phyloP scores from a whole-genome alignment of 64 coral and sea anemone species.

The Trachythela sp. region DNA sequence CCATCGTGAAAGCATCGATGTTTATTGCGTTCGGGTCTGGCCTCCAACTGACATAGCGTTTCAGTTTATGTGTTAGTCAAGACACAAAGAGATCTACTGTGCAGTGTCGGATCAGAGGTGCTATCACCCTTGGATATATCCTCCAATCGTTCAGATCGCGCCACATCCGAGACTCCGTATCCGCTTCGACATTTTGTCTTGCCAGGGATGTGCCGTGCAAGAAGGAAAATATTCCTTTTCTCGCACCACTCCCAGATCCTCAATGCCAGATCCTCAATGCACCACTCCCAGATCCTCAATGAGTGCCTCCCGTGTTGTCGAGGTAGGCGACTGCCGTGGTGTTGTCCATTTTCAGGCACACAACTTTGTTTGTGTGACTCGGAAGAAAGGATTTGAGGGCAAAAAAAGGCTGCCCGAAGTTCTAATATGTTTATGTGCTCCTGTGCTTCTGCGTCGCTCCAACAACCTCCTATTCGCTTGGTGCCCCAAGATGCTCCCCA shows the following conservation, averaged over 20 bases:
- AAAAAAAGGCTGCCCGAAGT: not conserved
- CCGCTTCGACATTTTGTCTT: constrained; percentile 11
- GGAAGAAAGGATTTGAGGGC: not conserved
- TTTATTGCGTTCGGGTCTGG: not conserved
- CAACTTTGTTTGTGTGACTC: not conserved
- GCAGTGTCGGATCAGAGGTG: not conserved
- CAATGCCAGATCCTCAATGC: not conserved
- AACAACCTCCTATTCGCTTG: not conserved
- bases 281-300: constrained; percentile 28
- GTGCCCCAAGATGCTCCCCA: not conserved
- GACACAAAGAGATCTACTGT: constrained; percentile 19
- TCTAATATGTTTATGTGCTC: not conserved
- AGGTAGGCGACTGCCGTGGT: not conserved
- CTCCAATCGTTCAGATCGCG: constrained; percentile 19
- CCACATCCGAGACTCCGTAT: not conserved
- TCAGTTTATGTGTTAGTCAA: not conserved
- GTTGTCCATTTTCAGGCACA: not conserved
- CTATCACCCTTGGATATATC: not conserved
- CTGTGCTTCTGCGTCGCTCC: not conserved
- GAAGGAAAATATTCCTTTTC: not conserved
- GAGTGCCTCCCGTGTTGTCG: not conserved
- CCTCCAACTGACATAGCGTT: not conserved
- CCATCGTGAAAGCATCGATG: not conserved
- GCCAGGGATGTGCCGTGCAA: not conserved
- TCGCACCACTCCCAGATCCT: constrained; percentile 29